Conservation (phyloP, 2,797 vertebrate genomes). For the Pangasius macronema region DNA sequence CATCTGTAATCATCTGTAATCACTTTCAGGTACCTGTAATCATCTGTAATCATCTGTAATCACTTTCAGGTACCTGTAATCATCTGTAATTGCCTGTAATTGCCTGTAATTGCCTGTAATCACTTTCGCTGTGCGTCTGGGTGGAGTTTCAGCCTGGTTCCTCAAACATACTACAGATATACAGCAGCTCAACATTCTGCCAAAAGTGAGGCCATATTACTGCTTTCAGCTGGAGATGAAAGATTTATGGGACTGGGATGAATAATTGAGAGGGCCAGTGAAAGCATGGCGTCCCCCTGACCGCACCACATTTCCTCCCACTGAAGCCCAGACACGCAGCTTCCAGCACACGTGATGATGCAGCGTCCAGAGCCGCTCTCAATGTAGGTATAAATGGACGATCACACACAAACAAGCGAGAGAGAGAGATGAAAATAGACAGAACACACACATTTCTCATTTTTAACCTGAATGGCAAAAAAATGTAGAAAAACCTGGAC, state of each 20-base stretch:
- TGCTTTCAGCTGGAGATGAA: constrained; percentile 52
- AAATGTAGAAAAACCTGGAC: neutral
- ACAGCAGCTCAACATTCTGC: constrained; percentile 34
- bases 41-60: neutral
- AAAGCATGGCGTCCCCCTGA: constrained; percentile 37
- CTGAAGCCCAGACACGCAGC: constrained; percentile 12
- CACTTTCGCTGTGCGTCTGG: neutral
- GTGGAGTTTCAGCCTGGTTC: constrained; percentile 38
- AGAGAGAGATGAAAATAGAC: neutral
- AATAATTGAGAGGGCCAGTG: constrained; percentile 57
- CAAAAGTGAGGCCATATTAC: constrained; percentile 44
- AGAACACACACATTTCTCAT: neutral
- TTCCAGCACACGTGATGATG: neutral
- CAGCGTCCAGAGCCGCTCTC: neutral
- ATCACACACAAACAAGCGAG: too few relatives aligned
- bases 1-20: neutral
- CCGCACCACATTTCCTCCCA: neutral
- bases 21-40: neutral
- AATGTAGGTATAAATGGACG: neutral
- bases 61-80: neutral
- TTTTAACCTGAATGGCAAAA: constrained; percentile 3
- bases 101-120: neutral
- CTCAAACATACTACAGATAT: constrained; percentile 6
- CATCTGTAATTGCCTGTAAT: neutral
- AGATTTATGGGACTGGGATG: constrained; percentile 52